Conservation (phyloP, 2,113 vertebrate species). For the Empidonax traillii region DNA sequence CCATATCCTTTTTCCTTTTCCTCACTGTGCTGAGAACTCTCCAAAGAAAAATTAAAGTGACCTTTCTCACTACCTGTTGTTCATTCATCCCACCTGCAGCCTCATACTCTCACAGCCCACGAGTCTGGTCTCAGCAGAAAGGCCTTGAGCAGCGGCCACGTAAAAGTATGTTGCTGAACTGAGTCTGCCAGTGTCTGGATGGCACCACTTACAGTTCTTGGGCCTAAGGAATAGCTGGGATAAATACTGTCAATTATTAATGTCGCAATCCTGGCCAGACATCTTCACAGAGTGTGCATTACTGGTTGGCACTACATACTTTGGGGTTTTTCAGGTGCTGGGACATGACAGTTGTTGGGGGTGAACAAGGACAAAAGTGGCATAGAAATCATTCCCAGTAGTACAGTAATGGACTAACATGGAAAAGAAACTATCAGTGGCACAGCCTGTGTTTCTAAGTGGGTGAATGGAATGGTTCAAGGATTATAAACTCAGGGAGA, state of each 20-base stretch:
- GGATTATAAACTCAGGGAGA: not conserved
- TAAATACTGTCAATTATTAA: not conserved
- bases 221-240: not conserved
- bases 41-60: not conserved
- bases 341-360: not conserved
- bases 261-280: not conserved
- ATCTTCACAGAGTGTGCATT: fast-evolving
- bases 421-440: not conserved
- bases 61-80: not conserved
- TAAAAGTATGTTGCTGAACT: not conserved
- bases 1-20: not conserved
- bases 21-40: not conserved
- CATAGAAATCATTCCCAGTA: not conserved
- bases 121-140: not conserved
- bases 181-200: fast-evolving
- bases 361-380: not conserved
- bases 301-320: not conserved
- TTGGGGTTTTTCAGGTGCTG: not conserved
- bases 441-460: not conserved
- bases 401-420: not conserved
- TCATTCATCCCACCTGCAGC: not conserved
- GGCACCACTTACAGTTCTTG: not conserved
- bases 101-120: not conserved
- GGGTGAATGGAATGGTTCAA: not conserved
- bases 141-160: not conserved